Conservation (phyloP, 2,888 invertebrate genomes). For the Archaeoteleia sp. region DNA sequence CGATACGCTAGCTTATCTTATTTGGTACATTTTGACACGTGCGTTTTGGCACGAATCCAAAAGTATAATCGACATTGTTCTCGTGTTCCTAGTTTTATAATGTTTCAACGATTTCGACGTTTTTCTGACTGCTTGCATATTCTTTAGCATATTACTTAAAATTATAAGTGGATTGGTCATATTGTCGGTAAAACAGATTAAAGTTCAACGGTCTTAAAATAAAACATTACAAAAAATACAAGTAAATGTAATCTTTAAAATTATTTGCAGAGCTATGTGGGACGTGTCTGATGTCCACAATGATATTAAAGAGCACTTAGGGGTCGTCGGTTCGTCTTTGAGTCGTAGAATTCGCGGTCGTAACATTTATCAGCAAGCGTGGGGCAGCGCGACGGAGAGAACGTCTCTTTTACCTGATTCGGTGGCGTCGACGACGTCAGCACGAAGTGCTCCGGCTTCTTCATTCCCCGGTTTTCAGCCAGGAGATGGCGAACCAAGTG, state of each 20-base stretch:
- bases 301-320: slow-evolving; percentile 94
- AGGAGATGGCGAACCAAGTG: slow-evolving; percentile 57
- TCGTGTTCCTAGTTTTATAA: no score
- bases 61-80: no score
- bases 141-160: no score
- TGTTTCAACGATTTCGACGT: no score
- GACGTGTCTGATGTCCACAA: slow-evolving; percentile 96
- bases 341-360: slow-evolving; percentile 87
- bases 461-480: slow-evolving; percentile 58
- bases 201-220: no score
- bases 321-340: slow-evolving; percentile 90
- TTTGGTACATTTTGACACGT: no score
- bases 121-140: no score
- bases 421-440: slow-evolving; percentile 43
- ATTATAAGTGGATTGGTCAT: no score
- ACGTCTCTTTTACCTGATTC: slow-evolving; percentile 68
- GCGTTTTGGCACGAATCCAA: no score
- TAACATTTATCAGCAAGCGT: slow-evolving; percentile 83
- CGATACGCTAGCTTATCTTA: no score
- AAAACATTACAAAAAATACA: no score
- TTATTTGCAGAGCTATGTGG: slow-evolving; percentile 84
- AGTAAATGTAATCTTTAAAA: slow-evolving; percentile 3
- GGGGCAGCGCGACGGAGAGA: slow-evolving; percentile 76
- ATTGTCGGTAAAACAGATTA: no score
- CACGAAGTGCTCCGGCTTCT: slow-evolving; percentile 56